A percentile compares a stretch with the other conserved stretches of the same genome.
Conservation (phyloP, 2,113 vertebrate species). For the Pollimyrus isidori region DNA sequence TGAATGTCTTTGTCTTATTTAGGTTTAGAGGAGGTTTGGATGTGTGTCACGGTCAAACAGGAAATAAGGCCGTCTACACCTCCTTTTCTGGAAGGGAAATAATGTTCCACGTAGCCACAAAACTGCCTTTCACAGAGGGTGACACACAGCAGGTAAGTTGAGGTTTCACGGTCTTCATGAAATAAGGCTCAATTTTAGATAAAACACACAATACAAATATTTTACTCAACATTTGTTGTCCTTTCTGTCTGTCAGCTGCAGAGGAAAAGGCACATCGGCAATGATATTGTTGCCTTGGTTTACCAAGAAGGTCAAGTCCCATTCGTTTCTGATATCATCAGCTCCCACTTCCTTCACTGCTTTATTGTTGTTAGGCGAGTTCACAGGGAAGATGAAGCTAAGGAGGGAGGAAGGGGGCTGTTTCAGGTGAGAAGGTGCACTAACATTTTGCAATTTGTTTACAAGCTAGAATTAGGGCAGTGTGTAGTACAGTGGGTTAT, state of each 20-base stretch:
- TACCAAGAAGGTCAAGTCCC: constrained; percentile 78
- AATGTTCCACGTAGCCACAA: constrained; percentile 86
- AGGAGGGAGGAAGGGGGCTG: constrained; percentile 32
- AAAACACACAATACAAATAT: background rate
- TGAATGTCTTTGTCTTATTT: constrained; percentile 18
- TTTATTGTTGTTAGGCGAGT: constrained; percentile 74
- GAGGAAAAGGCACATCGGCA: constrained; percentile 86
- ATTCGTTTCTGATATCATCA: constrained; percentile 77
- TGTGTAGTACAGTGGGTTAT: background rate
- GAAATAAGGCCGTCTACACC: constrained; percentile 75
- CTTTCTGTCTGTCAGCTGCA: constrained; percentile 61
- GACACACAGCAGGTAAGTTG: constrained; percentile 90
- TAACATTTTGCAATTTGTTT: background rate
- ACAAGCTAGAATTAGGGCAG: background rate
- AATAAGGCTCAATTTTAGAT: background rate
- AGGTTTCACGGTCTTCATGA: background rate
- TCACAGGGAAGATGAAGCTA: constrained; percentile 37
- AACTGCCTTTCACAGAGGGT: constrained; percentile 79
- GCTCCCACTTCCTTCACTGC: constrained; percentile 82
- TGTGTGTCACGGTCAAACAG: constrained; percentile 79
- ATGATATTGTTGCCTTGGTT: constrained; percentile 80
- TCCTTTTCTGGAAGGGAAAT: constrained; percentile 78
- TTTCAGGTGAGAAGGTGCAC: constrained; percentile 48
- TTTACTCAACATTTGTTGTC: background rate
- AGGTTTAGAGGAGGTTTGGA: constrained; percentile 86